Evolutionary conservation across 1,140 invertebrate species (phyloP), one percentile per base, ranked within the genome.

Genomic region (Ooceraea biroi): DNA sequence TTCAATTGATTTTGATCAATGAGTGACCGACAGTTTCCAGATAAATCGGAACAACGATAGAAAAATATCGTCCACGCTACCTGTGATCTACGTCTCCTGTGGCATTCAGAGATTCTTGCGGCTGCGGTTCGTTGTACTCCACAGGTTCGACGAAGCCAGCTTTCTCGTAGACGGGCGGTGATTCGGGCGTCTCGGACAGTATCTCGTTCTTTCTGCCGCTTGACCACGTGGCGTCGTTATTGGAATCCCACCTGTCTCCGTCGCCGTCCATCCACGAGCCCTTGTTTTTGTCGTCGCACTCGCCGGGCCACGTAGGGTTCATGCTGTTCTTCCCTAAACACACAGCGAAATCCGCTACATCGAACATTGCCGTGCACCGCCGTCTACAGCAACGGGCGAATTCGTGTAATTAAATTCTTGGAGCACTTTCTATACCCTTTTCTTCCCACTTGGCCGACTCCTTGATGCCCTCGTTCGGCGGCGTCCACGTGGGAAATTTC

Each of bases 151-250:
- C 88, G 66, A 95, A 95, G 73, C 93, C 93, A 60, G 92, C 93
- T 88, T 96, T 96, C 84, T 96, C 96, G 84, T 96, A 96, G 50
- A 95, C 94, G 0, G 96, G 96, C 3, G 96, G 96, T 68, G 96
- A 96, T 86, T 96, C 96, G 7, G 96, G 96, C 2, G 96, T 96
- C 89, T 96, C 95, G 0, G 91, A 90, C 0, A 93, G 66, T 27
- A 91, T 87, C 46, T 90, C 89, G 58, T 61, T 90, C 77, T 94
- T 94, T 50, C 90, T 88, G 19, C 89, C 86, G n/a, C 85, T 85
- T 0, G 90, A 77, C 94, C 94, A 94, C 19, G 65, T 83, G n/a
- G n/a, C n/a, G 10, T 94, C 93, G 36, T 90, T 91, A 30, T 80
- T 85, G 10, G 91, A 71, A 41, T 94, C 91, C 94, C 94, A 94